Evolutionary conservation across 1,140 invertebrate species (phyloP).

Genomic region (Pomacea maculata): DNA sequence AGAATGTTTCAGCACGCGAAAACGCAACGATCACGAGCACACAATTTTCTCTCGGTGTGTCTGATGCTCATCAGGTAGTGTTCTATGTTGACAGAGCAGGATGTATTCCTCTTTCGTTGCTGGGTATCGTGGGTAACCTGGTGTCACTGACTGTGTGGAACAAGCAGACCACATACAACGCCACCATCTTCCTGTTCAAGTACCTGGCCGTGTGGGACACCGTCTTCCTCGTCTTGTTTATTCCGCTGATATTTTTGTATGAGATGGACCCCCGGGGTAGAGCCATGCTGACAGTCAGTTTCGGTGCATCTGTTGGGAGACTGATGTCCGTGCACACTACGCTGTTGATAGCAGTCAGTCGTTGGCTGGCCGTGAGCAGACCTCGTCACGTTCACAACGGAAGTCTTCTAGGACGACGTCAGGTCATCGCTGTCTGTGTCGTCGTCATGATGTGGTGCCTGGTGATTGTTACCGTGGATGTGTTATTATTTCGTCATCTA

Average conservation of each 20-base stretch:
- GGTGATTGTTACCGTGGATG: neutral
- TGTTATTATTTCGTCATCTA: no score
- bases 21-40: no score
- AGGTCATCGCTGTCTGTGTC: neutral
- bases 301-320: no score
- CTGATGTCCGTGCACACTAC: no score
- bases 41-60: no score
- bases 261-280: no score
- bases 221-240: neutral
- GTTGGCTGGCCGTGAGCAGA: neutral
- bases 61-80: no score
- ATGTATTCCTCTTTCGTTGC: neutral
- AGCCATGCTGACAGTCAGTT: no score
- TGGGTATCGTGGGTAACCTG: neutral
- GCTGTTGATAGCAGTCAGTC: neutral
- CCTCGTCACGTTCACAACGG: neutral
- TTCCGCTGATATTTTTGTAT: no score
- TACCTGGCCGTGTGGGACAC: neutral
- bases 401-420: neutral
- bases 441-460: neutral
- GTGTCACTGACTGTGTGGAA: neutral
- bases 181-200: constrained; percentile 6
- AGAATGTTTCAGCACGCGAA: no score
- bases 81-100: no score
- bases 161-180: neutral